These are phyloP conservation scores for Macrophya alboannulata DNA, from an alignment of 2,888 invertebrate species.

Conservation along the genomic window DNA sequence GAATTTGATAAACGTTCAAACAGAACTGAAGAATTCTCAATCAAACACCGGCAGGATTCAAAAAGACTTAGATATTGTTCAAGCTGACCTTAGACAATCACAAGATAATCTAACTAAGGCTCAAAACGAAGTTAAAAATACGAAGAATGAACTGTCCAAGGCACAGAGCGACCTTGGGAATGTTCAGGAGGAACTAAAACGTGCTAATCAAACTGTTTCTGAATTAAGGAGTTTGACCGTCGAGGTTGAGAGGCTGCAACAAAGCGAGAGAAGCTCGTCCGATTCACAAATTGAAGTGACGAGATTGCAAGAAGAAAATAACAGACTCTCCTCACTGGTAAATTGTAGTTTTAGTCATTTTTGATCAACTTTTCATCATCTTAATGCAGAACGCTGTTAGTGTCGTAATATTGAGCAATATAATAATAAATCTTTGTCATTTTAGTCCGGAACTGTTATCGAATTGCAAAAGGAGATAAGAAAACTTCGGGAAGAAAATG, in stretches of 20 bases:
- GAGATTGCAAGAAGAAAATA: slow-evolving; percentile 81
- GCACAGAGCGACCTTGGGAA: slow-evolving; percentile 68
- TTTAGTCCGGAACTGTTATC: slow-evolving; percentile 66
- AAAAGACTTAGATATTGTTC: slow-evolving; percentile 64
- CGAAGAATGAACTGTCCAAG: slow-evolving; percentile 65
- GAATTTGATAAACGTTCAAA: slow-evolving; percentile 73
- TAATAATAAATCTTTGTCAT: neutral
- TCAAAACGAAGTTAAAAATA: slow-evolving; percentile 65
- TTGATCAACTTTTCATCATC: slow-evolving; percentile 53
- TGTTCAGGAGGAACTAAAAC: slow-evolving; percentile 62
- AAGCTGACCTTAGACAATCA: slow-evolving; percentile 64
- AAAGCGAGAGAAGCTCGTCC: slow-evolving; percentile 63
- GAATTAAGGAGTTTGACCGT: slow-evolving; percentile 64
- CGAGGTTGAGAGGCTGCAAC: slow-evolving; percentile 67
- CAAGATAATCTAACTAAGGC: slow-evolving; percentile 66
- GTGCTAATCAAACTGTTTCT: slow-evolving; percentile 59
- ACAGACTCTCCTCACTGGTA: slow-evolving; percentile 81
- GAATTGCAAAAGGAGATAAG: slow-evolving; percentile 74
- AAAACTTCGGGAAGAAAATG: slow-evolving; percentile 78
- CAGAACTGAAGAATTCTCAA: slow-evolving; percentile 78
- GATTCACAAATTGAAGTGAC: slow-evolving; percentile 75
- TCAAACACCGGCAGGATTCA: slow-evolving; percentile 68
- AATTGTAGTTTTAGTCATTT: slow-evolving; percentile 47
- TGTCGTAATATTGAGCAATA: neutral
- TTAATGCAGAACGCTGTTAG: neutral